Percentiles rank a stretch among this genome's conserved stretches.
Conservation (phyloP, 2,888 invertebrate genomes). For the Conchocele bisecta region DNA sequence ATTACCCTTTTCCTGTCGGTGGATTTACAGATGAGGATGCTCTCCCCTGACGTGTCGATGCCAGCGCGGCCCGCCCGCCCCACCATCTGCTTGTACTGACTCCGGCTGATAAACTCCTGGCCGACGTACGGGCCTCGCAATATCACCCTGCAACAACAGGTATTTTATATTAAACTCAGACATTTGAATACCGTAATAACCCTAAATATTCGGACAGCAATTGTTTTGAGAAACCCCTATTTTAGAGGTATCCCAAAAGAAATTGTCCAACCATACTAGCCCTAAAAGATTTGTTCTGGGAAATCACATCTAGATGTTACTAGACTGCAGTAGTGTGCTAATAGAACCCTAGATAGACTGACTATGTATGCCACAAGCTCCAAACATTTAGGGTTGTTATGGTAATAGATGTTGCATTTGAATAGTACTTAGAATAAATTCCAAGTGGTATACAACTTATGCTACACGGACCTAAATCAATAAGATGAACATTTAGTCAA, state of each 20-base stretch:
- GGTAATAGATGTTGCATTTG: too few species aligned
- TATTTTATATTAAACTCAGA: background rate
- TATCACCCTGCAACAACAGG: constrained; percentile 85
- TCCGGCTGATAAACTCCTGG: constrained; percentile 88
- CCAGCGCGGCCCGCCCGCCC: constrained; percentile 97
- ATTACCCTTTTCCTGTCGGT: constrained; percentile 84
- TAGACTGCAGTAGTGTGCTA: too few species aligned
- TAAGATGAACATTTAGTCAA: too few species aligned
- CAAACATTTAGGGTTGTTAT: too few species aligned
- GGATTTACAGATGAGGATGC: constrained; percentile 90
- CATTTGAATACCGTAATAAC: background rate
- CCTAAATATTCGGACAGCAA: too few species aligned
- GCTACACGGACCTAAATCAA: too few species aligned
- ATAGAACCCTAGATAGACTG: too few species aligned
- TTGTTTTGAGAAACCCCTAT: background rate
- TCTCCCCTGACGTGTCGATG: constrained; percentile 91
- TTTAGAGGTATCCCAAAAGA: background rate
- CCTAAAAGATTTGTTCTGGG: background rate
- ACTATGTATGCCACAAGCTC: too few species aligned
- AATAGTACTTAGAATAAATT: too few species aligned
- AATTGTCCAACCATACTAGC: background rate
- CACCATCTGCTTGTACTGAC: constrained; percentile 96
- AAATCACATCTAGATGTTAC: too few species aligned
- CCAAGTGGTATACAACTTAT: too few species aligned
- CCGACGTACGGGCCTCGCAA: constrained; percentile 93